A percentile compares a stretch with the other conserved stretches of the same genome.
These are phyloP conservation scores for Limanda limanda DNA, from an alignment of 2,113 vertebrate genomes.

Conservation along the genomic window DNA sequence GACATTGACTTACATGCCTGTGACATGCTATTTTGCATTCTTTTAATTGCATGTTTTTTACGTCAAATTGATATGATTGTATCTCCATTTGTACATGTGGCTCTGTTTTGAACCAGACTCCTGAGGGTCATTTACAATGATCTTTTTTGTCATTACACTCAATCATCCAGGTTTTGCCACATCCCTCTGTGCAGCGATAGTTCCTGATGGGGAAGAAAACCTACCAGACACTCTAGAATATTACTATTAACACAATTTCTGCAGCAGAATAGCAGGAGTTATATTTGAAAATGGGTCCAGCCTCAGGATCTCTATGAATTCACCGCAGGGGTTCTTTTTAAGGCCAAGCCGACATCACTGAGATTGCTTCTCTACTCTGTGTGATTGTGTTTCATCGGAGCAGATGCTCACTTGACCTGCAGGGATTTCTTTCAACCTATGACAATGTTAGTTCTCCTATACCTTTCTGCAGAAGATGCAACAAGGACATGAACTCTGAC, in stretches of 20 bases:
- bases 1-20: too few species aligned
- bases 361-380: constrained; percentile 20
- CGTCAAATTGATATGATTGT: too few species aligned
- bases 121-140: too few species aligned
- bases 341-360: constrained; percentile 22
- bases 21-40: too few species aligned
- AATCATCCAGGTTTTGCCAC: not conserved
- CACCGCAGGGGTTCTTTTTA: constrained; percentile 15
- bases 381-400: constrained; percentile 26
- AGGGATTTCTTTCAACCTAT: constrained; percentile 23
- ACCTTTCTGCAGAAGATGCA: not conserved
- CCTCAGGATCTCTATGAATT: constrained; percentile 10
- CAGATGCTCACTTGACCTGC: constrained; percentile 2
- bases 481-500: not conserved
- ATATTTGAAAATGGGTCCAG: constrained; percentile 21
- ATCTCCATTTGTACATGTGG: too few species aligned
- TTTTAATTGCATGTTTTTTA: too few species aligned
- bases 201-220: not conserved
- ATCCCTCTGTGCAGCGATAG: not conserved
- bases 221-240: not conserved
- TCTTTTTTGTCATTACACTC: not conserved
- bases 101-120: too few species aligned
- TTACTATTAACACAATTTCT: constrained; percentile 11
- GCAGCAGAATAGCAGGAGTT: not conserved
- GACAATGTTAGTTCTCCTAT: not conserved